Percentiles rank a stretch among this genome's conserved stretches.
These are phyloP conservation scores for Chionoecetes opilio DNA, from an alignment of 1,140 invertebrate species.

Conservation along the genomic window DNA sequence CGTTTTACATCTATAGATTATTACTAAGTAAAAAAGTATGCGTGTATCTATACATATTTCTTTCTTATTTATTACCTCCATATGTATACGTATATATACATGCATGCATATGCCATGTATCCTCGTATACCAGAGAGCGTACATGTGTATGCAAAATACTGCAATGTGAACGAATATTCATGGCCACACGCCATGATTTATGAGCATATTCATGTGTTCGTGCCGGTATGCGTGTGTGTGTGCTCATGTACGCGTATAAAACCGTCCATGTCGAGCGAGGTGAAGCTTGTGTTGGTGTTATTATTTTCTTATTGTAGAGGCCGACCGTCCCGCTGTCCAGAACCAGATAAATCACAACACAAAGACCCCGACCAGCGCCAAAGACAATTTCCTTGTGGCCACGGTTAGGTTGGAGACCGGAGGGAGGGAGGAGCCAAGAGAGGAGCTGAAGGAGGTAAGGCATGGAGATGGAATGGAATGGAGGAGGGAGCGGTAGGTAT, in stretches of 20 bases:
- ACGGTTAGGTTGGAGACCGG: not conserved
- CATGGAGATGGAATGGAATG: not conserved
- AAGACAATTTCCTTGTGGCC: not conserved
- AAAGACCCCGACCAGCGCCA: constrained; percentile 14
- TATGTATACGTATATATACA: not conserved
- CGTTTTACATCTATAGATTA: too few relatives aligned
- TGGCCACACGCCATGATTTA: not conserved
- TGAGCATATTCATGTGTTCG: not conserved
- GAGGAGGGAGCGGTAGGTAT: not conserved
- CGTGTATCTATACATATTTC: too few relatives aligned
- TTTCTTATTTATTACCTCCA: too few relatives aligned
- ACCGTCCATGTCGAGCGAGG: not conserved
- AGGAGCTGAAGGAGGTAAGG: not conserved
- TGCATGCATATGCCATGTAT: too few relatives aligned
- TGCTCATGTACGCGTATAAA: not conserved
- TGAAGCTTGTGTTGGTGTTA: not conserved
- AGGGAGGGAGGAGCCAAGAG: not conserved
- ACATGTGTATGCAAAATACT: not conserved
- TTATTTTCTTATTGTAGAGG: constrained; percentile 12
- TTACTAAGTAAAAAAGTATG: not conserved
- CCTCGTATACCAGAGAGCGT: not conserved
- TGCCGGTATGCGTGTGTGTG: not conserved
- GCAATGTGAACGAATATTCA: not conserved
- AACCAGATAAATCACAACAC: constrained; percentile 1
- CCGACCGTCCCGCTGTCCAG: constrained; percentile 12